Base-by-base conservation (phyloP, 2,113 vertebrate genomes). In the Brachirus orientalis region DNA sequence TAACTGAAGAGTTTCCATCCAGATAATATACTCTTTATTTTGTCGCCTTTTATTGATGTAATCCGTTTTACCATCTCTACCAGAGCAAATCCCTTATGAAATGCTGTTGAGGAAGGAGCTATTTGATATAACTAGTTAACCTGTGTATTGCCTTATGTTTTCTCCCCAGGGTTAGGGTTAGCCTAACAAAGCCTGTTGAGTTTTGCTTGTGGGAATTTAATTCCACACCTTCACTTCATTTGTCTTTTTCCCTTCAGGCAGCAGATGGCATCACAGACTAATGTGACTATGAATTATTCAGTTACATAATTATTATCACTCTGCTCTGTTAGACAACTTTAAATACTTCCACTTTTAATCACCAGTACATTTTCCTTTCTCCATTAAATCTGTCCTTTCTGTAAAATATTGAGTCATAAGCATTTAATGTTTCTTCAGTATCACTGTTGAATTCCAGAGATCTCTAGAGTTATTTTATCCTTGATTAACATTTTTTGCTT, bases 221-320 rank as follows among this genome's bases (percentile, higher is more conserved):
- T 66, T 38, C 20, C 9, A 18, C 16, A 1, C 50, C 14, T 18
- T 52, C 47, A 58, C 28, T 45, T 45, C 12, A 56, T 59, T n/a
- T 38, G 18, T 69, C 46, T 66, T 59, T n/a, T 0, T 60, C 14
- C 10, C 8, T 56, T 46, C 41, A 46, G 52, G 36, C 80, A 84
- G 70, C 73, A 82, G 82, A 57, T 73, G 80, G 64, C 68, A 43
- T 60, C 43, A 63, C 33, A 79, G 37, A 64, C 50, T 69, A 46
- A 63, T 63, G 43, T 50, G 28, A 33, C 12, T 37, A 38, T 59
- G 1, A 71, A 62, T 72, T 60, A 68, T 74, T 72, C 47, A 76
- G 20, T 11, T 40, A 62, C 0, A 11, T 22, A 28, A 22, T 63
- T 66, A 8, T 41, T 4, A 0, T n/a, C 22, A 43, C n/a, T 59